Percentiles rank a stretch among this genome's conserved stretches.
Evolutionary conservation across 37 sponge, comb jelly and placozoan species (phyloP).

Genomic region (Cliona cf. orientalis): DNA sequence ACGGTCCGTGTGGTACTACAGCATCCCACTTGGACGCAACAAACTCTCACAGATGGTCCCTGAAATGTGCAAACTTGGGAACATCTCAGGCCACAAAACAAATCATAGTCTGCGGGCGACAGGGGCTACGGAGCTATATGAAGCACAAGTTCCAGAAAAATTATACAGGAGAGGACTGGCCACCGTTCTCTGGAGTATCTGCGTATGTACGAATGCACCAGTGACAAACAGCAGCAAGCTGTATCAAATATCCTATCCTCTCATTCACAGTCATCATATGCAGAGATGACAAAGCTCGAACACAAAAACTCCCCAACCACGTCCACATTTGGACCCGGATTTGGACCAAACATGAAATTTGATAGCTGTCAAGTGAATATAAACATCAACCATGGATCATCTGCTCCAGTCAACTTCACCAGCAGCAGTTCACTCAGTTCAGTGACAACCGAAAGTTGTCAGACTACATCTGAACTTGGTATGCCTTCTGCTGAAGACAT

Average conservation of each 20-base stretch:
- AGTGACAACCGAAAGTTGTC: too few species aligned
- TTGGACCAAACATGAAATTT: neutral
- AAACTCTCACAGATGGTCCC: constrained; percentile 29
- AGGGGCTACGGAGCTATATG: constrained; percentile 38
- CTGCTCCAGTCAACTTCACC: neutral
- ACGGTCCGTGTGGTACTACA: constrained; percentile 10
- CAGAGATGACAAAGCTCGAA: neutral
- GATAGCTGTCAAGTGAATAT: neutral
- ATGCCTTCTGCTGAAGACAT: too few species aligned
- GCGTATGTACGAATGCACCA: constrained; percentile 28
- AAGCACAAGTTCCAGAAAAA: constrained; percentile 42
- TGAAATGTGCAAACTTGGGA: constrained; percentile 29
- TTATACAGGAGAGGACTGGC: constrained; percentile 46
- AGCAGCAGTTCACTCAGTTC: too few species aligned
- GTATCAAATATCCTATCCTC: constrained; percentile 25
- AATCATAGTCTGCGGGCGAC: constrained; percentile 51
- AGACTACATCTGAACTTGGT: too few species aligned
- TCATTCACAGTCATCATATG: neutral
- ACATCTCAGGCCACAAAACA: constrained; percentile 17
- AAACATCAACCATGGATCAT: neutral
- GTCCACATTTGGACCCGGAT: neutral
- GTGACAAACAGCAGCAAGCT: constrained; percentile 22
- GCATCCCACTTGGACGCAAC: constrained; percentile 36
- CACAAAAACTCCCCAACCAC: neutral
- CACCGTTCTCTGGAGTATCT: constrained; percentile 35